Conservation (phyloP, 2,888 invertebrate genomes). For the Drosophila fulvimacula region DNA sequence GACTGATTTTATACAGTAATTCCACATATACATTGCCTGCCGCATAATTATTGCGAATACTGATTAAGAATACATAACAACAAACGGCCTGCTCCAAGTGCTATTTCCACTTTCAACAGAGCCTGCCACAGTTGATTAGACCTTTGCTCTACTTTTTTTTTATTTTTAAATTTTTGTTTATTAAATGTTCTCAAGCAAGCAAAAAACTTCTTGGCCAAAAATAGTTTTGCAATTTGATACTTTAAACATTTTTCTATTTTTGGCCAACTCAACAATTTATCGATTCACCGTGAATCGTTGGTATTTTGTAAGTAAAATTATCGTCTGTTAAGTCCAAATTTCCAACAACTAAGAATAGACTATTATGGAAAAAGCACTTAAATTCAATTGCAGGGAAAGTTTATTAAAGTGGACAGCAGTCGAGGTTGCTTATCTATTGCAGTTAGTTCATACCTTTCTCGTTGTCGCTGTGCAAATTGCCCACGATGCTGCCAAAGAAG, state of each 20-base stretch:
- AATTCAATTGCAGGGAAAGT: neutral
- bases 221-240: neutral
- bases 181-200: neutral
- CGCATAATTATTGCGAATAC: no score
- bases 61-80: neutral
- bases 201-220: neutral
- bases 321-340: neutral
- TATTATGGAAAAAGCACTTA: neutral
- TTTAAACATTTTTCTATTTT: neutral
- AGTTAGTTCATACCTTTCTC: constrained; percentile 88
- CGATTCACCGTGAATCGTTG: neutral
- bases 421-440: neutral
- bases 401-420: constrained; percentile 18
- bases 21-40: no score
- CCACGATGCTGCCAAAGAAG: constrained; percentile 92
- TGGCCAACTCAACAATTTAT: constrained; percentile 1
- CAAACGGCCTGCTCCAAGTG: neutral
- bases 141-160: neutral
- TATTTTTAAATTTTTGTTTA: neutral
- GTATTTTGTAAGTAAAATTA: neutral
- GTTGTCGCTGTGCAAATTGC: constrained; percentile 89
- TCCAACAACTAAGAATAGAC: neutral
- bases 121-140: neutral
- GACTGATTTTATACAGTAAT: no score
- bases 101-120: neutral